phyloP scores from a whole-genome alignment of 2,797 vertebrate species.

The Acanthiza pusilla region DNA sequence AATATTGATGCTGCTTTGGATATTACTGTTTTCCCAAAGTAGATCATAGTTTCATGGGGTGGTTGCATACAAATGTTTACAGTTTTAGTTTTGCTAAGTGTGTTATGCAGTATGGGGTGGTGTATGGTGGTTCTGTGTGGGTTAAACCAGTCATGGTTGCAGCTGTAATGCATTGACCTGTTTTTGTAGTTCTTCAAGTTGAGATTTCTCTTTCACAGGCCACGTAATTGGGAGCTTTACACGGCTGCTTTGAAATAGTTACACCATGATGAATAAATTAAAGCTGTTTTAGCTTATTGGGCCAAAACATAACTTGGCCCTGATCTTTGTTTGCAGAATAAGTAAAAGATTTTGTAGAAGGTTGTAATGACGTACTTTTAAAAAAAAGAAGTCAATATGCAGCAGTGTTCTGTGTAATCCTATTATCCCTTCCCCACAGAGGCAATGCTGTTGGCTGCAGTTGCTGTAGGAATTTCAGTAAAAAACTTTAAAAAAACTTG shows the following conservation, averaged over 20 bases:
- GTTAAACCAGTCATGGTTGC: neutral
- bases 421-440: neutral
- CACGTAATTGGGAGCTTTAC: neutral
- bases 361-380: neutral
- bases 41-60: neutral
- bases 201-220: neutral
- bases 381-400: neutral
- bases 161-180: neutral
- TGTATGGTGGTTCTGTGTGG: neutral
- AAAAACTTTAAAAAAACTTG: neutral
- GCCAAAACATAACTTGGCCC: neutral
- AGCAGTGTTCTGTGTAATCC: neutral
- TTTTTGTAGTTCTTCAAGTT: neutral
- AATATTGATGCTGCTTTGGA: neutral
- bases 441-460: neutral
- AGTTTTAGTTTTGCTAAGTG: neutral
- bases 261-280: neutral
- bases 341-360: neutral
- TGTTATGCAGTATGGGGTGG: neutral
- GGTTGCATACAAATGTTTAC: neutral
- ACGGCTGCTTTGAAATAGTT: neutral
- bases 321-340: neutral
- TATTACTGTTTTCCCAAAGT: neutral
- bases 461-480: neutral
- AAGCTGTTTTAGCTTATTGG: neutral